These are phyloP conservation scores for Microplitis demolitor DNA, from an alignment of 1,140 invertebrate species.

Conservation along the genomic window DNA sequence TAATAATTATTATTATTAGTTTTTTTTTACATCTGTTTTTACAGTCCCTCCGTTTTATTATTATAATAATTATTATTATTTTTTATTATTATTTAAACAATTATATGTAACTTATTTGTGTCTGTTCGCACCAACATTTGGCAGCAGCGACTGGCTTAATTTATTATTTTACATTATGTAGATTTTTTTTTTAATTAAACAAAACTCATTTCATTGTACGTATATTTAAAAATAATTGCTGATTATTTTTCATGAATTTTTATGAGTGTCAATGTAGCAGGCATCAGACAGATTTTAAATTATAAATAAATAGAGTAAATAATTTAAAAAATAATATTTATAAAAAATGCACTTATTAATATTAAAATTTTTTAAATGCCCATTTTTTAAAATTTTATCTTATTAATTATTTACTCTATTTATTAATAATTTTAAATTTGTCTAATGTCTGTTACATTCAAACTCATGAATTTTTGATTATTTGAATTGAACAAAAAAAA, in stretches of 20 bases:
- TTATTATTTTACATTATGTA: constrained; percentile 37
- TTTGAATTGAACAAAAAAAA: no score
- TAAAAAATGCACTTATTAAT: no score
- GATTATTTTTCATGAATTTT: background rate
- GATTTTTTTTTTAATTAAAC: constrained; percentile 24
- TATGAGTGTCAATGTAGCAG: no score
- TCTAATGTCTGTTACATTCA: no score
- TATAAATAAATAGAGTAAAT: background rate
- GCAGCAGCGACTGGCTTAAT: constrained; percentile 48
- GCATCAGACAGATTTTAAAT: background rate
- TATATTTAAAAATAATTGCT: constrained; percentile 23
- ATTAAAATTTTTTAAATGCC: no score
- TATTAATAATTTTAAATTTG: no score
- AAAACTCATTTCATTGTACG: constrained; percentile 19
- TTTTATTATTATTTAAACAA: constrained; percentile 44
- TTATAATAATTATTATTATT: no score
- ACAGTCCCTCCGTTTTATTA: constrained; percentile 41
- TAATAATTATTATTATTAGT: constrained; percentile 44
- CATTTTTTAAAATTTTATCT: no score
- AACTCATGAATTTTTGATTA: no score
- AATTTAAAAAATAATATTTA: no score
- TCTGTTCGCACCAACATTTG: constrained; percentile 43
- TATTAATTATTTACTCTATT: no score
- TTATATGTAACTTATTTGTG: constrained; percentile 45
- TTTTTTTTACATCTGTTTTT: constrained; percentile 47